Evolutionary conservation across 2,888 invertebrate species (phyloP), one percentile per base, ranked within the genome.

Genomic region (Calliphora vomitoria): DNA sequence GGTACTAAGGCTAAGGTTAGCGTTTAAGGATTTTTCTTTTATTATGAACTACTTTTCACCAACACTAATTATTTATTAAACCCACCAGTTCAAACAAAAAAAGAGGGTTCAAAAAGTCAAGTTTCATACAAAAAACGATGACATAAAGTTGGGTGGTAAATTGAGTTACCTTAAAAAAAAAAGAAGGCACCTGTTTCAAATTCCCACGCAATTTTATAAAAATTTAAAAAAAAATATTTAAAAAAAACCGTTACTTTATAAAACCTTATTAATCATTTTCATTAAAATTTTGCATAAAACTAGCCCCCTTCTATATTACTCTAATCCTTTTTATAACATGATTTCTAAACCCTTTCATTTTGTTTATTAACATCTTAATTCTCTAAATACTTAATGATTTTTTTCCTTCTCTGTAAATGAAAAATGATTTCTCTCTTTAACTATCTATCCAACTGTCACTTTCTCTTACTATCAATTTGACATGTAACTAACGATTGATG

Each of bases 121-220:
- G 58, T 5, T 35, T 35, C 35, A 35, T 3, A 35, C 5, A 5
- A 75, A n/a, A 71, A 78, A 66, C 68, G 84, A 82, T 78, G 81
- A 82, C 74, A 78, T 82, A 38, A 75, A 83, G 75, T 62, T 85
- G 87, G 82, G 82, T 58, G 85, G 68, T 71, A n/a, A 82, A 79
- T 58, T 11, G 66, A 53, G 25, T 25, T 35, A 20, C 11, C 75
- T 62, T 60, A 18, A 66, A 20, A 44, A 25, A 58, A 41, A 44
- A 31, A 4, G 4, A 18, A 44, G 68, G 64, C 87, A 87, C 87
- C 87, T 87, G 87, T 71, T 71, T 55, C 8, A 75, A 44, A 82
- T 87, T 87, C 87, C 87, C 87, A 87, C 87, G 85, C 87, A 82
- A 85, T 31, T 25, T 74, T 81, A 0, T 18, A 55, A 44, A 6